A percentile compares a stretch with the other conserved stretches of the same genome.
These are phyloP conservation scores for Athene cunicularia DNA, from an alignment of 2,113 vertebrate species.

Conservation along the genomic window DNA sequence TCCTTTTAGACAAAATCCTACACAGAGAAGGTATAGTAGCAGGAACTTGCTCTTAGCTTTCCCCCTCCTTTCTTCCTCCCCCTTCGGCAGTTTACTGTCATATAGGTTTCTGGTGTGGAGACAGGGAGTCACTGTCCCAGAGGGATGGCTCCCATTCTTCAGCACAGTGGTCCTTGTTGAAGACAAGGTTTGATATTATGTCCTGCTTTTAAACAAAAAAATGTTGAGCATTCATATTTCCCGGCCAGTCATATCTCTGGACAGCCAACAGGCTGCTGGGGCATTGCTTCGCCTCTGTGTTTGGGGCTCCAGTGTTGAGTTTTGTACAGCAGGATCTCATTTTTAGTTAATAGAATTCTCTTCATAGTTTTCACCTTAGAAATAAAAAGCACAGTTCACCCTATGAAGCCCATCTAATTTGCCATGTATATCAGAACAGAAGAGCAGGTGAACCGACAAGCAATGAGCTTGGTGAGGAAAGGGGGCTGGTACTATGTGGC, in stretches of 20 bases:
- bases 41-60: background rate
- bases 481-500: background rate
- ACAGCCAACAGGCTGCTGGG: background rate
- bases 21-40: background rate
- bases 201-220: background rate
- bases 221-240: background rate
- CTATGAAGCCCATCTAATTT: background rate
- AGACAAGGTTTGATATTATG: background rate
- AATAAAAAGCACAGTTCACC: background rate
- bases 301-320: background rate
- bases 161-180: background rate
- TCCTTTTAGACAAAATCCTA: background rate
- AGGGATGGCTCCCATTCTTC: background rate
- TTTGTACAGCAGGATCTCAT: background rate
- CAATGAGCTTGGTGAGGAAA: background rate
- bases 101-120: background rate
- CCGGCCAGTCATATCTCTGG: accelerated
- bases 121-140: background rate
- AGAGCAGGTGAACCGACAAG: background rate
- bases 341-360: background rate
- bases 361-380: background rate
- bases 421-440: background rate
- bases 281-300: background rate
- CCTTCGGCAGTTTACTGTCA: background rate
- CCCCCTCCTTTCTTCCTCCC: background rate